Evolutionary conservation across 2,113 vertebrate species (phyloP).

Genomic region (Corydoras sp.): DNA sequence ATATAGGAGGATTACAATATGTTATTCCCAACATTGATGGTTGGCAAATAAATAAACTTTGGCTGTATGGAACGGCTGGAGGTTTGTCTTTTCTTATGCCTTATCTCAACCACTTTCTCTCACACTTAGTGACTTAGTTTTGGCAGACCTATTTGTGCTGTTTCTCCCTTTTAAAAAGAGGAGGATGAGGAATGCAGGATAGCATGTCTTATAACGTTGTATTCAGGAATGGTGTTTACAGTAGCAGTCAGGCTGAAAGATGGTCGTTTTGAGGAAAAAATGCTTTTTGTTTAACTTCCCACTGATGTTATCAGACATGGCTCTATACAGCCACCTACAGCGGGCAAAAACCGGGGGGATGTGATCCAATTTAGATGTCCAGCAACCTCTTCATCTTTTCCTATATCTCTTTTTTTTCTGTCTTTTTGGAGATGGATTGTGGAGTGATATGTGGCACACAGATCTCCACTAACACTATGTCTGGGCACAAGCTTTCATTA

Average conservation of each 20-base stretch:
- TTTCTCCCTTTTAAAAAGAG: conserved; percentile 51
- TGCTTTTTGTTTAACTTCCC: conserved; percentile 73
- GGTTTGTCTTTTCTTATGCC: conserved; percentile 9
- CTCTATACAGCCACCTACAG: conserved; percentile 44
- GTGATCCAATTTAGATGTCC: conserved; percentile 53
- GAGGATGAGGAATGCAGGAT: conserved; percentile 60
- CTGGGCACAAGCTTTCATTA: conserved; percentile 29
- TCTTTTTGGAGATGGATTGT: conserved; percentile 47
- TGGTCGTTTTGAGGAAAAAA: conserved; percentile 68
- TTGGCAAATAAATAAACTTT: too few species aligned
- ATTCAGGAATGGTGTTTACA: conserved; percentile 72
- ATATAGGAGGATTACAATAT: too few species aligned
- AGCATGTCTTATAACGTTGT: conserved; percentile 65
- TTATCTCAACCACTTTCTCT: conserved; percentile 31
- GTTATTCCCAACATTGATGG: too few species aligned
- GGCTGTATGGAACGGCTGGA: conserved; percentile 13
- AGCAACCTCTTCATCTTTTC: conserved; percentile 22
- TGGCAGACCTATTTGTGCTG: conserved; percentile 51
- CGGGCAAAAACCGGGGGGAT: conserved; percentile 31
- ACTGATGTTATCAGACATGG: conserved; percentile 58
- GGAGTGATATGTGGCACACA: conserved; percentile 49
- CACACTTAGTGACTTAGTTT: conserved; percentile 40
- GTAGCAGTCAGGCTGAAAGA: conserved; percentile 74
- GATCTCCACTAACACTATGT: conserved; percentile 49
- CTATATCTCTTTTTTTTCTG: conserved; percentile 5